phyloP scores from a whole-genome alignment of 1,140 invertebrate species.

The Grapholita molesta region DNA sequence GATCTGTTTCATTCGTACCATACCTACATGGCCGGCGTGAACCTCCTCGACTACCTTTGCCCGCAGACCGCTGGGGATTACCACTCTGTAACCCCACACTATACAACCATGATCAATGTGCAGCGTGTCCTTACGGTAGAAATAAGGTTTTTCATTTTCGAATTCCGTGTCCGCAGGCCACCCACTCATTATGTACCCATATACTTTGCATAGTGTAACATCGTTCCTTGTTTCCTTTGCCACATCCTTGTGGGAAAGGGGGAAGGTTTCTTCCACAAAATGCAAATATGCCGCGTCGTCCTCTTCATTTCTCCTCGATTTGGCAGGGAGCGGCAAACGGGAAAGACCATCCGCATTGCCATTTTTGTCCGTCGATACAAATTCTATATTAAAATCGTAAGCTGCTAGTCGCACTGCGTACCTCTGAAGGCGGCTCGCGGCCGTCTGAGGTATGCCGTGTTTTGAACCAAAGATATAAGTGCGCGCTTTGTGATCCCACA shows the following conservation, averaged over 20 bases:
- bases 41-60: constrained; percentile 54
- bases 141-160: constrained; percentile 24
- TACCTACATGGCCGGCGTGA: constrained; percentile 71
- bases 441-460: constrained; percentile 12
- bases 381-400: constrained; percentile 20
- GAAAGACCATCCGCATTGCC: constrained; percentile 36
- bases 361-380: neutral
- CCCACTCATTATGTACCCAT: constrained; percentile 31
- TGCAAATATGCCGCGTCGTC: constrained; percentile 22
- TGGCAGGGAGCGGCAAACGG: constrained; percentile 26
- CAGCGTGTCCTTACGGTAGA: constrained; percentile 18
- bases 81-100: constrained; percentile 23
- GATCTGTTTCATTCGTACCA: constrained; percentile 74
- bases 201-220: constrained; percentile 30
- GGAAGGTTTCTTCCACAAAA: constrained; percentile 29
- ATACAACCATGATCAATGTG: constrained; percentile 30
- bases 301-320: neutral
- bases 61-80: constrained; percentile 56
- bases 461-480: constrained; percentile 22
- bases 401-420: constrained; percentile 19
- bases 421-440: constrained; percentile 17
- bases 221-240: constrained; percentile 27
- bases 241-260: constrained; percentile 29
- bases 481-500: constrained; percentile 75
- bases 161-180: constrained; percentile 24